Conservation (phyloP, 2,888 invertebrate genomes). For the Adineta ricciae region DNA sequence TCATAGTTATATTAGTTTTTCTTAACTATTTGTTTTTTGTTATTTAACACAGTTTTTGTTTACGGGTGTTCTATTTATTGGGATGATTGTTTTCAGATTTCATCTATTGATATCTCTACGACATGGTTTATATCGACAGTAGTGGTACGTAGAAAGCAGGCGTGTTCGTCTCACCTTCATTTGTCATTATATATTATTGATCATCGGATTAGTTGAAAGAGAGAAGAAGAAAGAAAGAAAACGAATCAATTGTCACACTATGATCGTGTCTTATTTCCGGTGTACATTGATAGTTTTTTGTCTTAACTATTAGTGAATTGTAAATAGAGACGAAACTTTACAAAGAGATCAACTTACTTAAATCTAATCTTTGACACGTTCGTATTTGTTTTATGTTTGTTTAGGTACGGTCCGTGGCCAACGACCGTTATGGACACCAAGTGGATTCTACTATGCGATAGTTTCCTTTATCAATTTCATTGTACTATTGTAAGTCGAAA, state of each 20-base stretch:
- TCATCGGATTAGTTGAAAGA: not conserved
- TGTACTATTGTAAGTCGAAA: not conserved
- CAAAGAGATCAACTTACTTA: not conserved
- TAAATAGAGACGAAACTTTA: not conserved
- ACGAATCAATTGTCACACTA: constrained; percentile 10
- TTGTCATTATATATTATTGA: not conserved
- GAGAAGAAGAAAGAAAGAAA: not conserved
- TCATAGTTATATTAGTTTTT: not conserved
- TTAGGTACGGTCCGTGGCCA: not conserved
- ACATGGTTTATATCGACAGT: not conserved
- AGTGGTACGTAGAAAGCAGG: not conserved
- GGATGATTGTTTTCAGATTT: constrained; percentile 5
- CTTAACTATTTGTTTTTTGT: not conserved
- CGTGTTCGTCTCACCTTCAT: not conserved
- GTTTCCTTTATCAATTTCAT: not conserved
- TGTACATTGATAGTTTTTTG: not conserved
- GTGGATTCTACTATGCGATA: not conserved
- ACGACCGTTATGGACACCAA: not conserved
- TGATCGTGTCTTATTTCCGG: not conserved
- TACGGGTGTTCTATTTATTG: not conserved
- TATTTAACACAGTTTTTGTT: not conserved
- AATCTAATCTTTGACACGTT: not conserved
- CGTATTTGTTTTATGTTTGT: not conserved
- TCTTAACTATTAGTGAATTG: not conserved
- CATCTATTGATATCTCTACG: not conserved